These are phyloP conservation scores for Heteromyza rotundicornis DNA, from an alignment of 2,888 invertebrate genomes.

Conservation along the genomic window DNA sequence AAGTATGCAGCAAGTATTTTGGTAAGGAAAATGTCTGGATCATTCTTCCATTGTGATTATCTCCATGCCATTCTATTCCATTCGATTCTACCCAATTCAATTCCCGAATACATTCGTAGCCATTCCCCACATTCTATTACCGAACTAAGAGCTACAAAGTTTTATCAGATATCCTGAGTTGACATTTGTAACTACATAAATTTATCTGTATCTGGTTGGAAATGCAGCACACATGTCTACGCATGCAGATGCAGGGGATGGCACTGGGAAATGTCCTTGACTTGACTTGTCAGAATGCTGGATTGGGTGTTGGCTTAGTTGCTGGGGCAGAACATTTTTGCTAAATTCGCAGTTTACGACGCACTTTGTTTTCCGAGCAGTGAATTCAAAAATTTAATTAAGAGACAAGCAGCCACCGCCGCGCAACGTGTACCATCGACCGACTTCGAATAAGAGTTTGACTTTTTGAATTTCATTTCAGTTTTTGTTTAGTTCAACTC, in stretches of 20 bases:
- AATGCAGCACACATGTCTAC: slow-evolving; percentile 28
- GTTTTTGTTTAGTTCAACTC: background rate
- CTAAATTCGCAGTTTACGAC: slow-evolving; percentile 1
- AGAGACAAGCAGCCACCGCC: too few species aligned
- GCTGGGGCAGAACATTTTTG: background rate
- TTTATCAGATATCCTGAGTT: slow-evolving; percentile 1
- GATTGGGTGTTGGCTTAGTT: background rate
- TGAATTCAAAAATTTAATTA: slow-evolving; percentile 7
- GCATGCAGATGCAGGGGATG: slow-evolving; percentile 8
- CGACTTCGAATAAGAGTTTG: background rate
- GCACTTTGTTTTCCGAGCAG: background rate
- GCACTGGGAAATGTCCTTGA: background rate
- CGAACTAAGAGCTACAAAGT: background rate
- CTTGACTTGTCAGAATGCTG: background rate
- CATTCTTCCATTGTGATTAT: background rate
- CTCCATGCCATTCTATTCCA: slow-evolving; percentile 4
- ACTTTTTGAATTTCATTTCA: background rate
- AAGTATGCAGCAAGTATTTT: background rate
- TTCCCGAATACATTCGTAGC: background rate
- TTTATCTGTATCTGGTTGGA: slow-evolving; percentile 16
- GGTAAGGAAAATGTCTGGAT: background rate
- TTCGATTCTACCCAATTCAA: slow-evolving; percentile 15
- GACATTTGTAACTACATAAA: slow-evolving; percentile 12
- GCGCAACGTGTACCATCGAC: too few species aligned
- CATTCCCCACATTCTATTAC: background rate